phyloP scores from a whole-genome alignment of 1,140 invertebrate species.

The Laupala kohalensis region DNA sequence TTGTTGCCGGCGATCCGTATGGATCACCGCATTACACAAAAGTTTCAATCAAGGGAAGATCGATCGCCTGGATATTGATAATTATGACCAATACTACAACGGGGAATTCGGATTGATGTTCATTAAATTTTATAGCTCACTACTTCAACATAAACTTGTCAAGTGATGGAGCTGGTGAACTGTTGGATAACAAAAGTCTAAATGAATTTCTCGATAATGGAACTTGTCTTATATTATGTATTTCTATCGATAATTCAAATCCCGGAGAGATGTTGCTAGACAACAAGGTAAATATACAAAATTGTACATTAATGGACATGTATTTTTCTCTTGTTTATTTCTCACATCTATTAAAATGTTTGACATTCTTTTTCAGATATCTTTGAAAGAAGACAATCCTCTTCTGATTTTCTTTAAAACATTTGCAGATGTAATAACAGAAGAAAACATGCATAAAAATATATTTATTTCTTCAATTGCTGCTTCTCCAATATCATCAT shows the following conservation, averaged over 20 bases:
- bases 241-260: background rate
- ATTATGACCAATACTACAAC: too few relatives aligned
- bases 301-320: background rate
- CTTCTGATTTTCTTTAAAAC: constrained; percentile 42
- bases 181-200: constrained; percentile 6
- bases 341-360: background rate
- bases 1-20: too few relatives aligned
- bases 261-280: background rate
- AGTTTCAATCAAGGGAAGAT: too few relatives aligned
- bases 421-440: constrained; percentile 36
- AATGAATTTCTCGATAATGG: constrained; percentile 12
- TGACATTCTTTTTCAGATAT: background rate
- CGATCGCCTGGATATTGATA: too few relatives aligned
- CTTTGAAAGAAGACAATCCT: constrained; percentile 16
- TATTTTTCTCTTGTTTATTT: background rate
- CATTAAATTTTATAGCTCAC: constrained; percentile 2
- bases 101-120: too few relatives aligned
- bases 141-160: constrained; percentile 6
- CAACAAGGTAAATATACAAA: background rate
- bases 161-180: background rate
- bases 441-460: constrained; percentile 35
- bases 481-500: constrained; percentile 37
- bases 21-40: too few relatives aligned
- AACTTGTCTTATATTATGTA: constrained; percentile 10
- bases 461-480: constrained; percentile 40